phyloP scores from a whole-genome alignment of 2,113 vertebrate species.

The Acanthisitta chloris region DNA sequence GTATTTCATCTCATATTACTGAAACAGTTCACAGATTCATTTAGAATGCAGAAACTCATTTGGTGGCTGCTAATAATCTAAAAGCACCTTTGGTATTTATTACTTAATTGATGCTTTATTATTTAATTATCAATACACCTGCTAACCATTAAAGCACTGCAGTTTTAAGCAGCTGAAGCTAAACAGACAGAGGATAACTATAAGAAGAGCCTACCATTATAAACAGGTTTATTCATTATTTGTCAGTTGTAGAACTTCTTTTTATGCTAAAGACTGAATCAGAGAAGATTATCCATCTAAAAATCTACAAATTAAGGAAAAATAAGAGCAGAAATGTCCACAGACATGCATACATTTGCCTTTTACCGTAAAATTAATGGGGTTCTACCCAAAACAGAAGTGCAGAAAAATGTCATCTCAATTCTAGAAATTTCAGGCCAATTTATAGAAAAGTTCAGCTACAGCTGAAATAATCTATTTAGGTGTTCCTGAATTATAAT shows the following conservation, averaged over 20 bases:
- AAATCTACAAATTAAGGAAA: background rate
- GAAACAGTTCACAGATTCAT: background rate
- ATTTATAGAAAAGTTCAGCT: background rate
- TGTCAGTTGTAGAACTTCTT: background rate
- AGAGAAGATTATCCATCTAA: background rate
- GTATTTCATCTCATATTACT: background rate
- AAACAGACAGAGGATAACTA: background rate
- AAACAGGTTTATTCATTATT: background rate
- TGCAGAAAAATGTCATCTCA: background rate
- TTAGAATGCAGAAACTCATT: background rate
- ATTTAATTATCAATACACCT: background rate
- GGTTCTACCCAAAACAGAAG: background rate
- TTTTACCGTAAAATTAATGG: background rate
- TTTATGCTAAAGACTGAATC: background rate
- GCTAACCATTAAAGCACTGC: background rate
- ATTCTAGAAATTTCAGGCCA: background rate
- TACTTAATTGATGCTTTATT: background rate
- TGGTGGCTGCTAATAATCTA: background rate
- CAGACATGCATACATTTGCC: background rate
- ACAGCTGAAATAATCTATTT: background rate
- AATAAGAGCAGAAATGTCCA: background rate
- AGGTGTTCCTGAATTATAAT: background rate
- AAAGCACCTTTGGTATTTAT: background rate
- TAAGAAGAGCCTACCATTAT: background rate
- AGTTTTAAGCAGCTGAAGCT: background rate